phyloP scores from a whole-genome alignment of 2,113 vertebrate genomes.

The Phalacrocorax pelagicus region DNA sequence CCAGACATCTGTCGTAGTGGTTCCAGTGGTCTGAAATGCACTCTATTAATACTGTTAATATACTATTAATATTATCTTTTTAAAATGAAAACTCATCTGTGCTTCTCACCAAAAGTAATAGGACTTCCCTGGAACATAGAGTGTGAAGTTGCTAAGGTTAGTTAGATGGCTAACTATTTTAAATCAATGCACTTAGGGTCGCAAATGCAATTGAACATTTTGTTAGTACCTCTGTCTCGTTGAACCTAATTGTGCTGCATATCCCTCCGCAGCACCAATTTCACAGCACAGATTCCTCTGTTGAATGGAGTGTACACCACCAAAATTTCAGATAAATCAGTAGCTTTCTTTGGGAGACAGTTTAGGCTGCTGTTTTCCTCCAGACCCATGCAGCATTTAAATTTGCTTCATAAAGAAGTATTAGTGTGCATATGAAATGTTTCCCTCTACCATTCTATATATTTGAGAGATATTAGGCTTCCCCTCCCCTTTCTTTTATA shows the following conservation, averaged over 20 bases:
- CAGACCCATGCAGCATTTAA: background rate
- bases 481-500: background rate
- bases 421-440: background rate
- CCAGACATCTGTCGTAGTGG: conserved; percentile 19
- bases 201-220: background rate
- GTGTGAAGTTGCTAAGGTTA: background rate
- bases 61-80: no score
- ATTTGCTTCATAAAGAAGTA: background rate
- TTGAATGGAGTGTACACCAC: background rate
- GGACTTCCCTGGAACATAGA: background rate
- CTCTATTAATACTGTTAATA: background rate
- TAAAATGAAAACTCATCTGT: background rate
- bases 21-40: background rate
- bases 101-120: background rate
- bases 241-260: background rate
- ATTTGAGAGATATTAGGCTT: background rate
- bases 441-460: background rate
- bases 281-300: background rate
- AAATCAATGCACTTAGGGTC: background rate
- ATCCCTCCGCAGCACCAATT: background rate
- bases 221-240: background rate
- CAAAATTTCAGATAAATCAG: background rate
- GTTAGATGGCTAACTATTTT: background rate
- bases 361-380: background rate
- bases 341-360: background rate